phyloP scores from a whole-genome alignment of 1,140 invertebrate species.

The Dolichoris vasculosae region DNA sequence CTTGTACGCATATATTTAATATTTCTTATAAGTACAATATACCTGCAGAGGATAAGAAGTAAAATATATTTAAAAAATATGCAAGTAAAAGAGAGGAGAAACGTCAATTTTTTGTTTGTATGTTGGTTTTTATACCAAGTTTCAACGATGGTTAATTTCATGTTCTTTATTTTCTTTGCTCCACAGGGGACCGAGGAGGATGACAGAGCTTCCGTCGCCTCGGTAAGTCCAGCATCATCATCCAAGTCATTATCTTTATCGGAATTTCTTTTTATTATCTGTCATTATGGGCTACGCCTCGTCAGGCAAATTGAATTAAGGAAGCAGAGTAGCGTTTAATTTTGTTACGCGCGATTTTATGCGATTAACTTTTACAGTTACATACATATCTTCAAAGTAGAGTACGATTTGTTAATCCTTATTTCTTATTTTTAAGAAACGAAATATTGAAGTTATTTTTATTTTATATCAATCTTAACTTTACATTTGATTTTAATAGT shows the following conservation, averaged over 20 bases:
- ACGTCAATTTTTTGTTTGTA: conserved; percentile 7
- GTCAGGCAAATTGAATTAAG: conserved; percentile 48
- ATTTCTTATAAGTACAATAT: too few relatives aligned
- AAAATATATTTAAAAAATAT: not conserved
- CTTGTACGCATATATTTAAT: too few relatives aligned
- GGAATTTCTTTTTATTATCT: conserved; percentile 47
- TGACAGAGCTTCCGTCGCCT: conserved; percentile 81
- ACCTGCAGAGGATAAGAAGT: not conserved
- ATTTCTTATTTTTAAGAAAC: not conserved
- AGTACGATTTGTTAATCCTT: not conserved
- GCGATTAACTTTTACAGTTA: conserved; percentile 25
- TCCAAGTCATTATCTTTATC: conserved; percentile 45
- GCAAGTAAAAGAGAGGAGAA: not conserved
- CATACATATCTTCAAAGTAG: not conserved
- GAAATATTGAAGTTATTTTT: not conserved
- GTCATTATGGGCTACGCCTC: conserved; percentile 43
- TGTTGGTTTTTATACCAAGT: conserved; percentile 4
- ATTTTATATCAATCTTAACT: not conserved
- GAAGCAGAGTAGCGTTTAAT: conserved; percentile 35
- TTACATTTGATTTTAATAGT: not conserved
- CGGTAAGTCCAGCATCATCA: conserved; percentile 75
- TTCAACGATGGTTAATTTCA: conserved; percentile 41
- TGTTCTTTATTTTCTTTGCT: conserved; percentile 70
- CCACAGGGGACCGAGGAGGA: conserved; percentile 81
- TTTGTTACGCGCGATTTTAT: conserved; percentile 35